Conservation (phyloP, 2,113 vertebrate species). For the Lagenorhynchus albirostris region DNA sequence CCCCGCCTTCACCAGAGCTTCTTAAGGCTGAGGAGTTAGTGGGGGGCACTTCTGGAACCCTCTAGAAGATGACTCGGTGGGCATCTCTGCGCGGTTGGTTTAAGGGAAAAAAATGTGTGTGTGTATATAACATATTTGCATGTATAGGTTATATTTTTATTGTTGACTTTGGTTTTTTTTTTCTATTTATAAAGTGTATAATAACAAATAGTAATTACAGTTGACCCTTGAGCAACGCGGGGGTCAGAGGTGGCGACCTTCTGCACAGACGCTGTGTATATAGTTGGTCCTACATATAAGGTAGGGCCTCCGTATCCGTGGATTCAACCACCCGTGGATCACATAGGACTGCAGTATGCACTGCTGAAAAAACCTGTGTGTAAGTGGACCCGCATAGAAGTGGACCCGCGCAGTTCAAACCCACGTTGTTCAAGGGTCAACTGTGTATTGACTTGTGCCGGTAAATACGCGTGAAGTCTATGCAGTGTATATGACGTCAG, state of each 20-base stretch:
- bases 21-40: neutral
- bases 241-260: neutral
- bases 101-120: neutral
- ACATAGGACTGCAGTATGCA: accelerated
- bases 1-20: neutral
- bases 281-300: neutral
- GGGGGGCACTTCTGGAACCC: neutral
- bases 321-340: neutral
- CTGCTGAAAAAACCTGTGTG: neutral
- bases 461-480: accelerated
- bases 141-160: neutral
- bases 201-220: neutral
- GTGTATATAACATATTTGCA: accelerated
- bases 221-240: neutral
- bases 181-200: accelerated
- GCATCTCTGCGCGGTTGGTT: neutral
- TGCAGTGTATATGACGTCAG: accelerated
- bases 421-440: neutral
- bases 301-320: accelerated
- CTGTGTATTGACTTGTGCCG: neutral
- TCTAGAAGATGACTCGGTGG: neutral
- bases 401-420: too few relatives aligned
- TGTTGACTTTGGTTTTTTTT: neutral
- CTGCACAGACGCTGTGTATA: neutral
- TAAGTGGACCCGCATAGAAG: too few relatives aligned